Evolutionary conservation across 2,113 vertebrate species (phyloP), one percentile per base, ranked within the genome.

Genomic region (Bubo scandiacus): DNA sequence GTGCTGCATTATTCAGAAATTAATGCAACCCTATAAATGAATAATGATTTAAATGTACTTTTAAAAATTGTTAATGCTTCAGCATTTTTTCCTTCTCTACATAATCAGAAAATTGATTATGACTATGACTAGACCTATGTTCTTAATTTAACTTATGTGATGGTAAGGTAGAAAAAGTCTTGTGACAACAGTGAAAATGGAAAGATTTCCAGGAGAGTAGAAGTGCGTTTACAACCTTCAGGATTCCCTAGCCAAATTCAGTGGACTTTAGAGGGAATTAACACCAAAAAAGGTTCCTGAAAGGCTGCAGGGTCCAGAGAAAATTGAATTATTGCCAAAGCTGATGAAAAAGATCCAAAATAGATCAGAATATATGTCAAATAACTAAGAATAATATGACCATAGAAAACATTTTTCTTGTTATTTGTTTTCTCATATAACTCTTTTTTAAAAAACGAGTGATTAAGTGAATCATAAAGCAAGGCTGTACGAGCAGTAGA

Each of bases 21-120:
- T 95, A 97, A 98, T 97, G 94, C 66, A 96, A 95, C 81, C 73
- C 70, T 81, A 97, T 98, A 97, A 98, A 97, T 98, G 92, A 97
- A 87, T 96, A 98, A 98, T 96, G 96, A 94, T 97, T 97, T 97
- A 96, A 97, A 97, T 96, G 94, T 91, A 95, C 93, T 96, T 85
- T 95, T 94, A 96, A 94, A 96, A 98, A 92, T 81, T 90, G 65
- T 95, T 97, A 97, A 95, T 96, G 94, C 80, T 91, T 68, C 87
- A 96, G 79, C 77, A 86, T 96, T 96, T 96, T 84, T 84, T 49
- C 70, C 47, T 93, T 58, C 83, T 58, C 61, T 34, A 88, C 67
- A 93, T 84, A 91, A 95, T 97, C 85, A 87, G 55, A 96, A 95
- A 96, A 97, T 92, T 91, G 94, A 89, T 95, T 95, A 73, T 68